Base-by-base conservation (phyloP, 1,140 invertebrate species). In the Watersipora subatra region DNA sequence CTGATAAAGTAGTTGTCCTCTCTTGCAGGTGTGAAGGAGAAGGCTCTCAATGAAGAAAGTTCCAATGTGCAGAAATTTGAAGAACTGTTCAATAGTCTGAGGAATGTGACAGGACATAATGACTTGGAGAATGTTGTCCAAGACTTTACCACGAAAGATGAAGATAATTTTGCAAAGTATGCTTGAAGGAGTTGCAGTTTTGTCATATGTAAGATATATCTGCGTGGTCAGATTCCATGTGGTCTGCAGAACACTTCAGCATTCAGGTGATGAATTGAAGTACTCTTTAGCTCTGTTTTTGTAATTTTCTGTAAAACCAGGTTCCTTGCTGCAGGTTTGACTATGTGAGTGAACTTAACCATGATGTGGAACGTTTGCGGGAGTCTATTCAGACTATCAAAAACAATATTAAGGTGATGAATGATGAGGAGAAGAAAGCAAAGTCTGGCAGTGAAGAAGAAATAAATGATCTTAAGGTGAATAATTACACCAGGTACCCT, bases 241-340 rank as follows among this genome's bases (percentile, higher is more conserved):
- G n/a, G n/a, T n/a, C n/a, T n/a, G n/a, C n/a, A n/a, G n/a, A n/a
- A n/a, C n/a, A n/a, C n/a, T n/a, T n/a, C n/a, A n/a, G n/a, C n/a
- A n/a, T n/a, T n/a, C n/a, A n/a, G n/a, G n/a, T n/a, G n/a, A n/a
- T n/a, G n/a, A n/a, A n/a, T n/a, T n/a, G n/a, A n/a, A n/a, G n/a
- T n/a, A n/a, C n/a, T n/a, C n/a, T n/a, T n/a, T n/a, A n/a, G n/a
- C n/a, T n/a, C n/a, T n/a, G n/a, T n/a, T n/a, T n/a, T n/a, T n/a
- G n/a, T n/a, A n/a, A n/a, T n/a, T n/a, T n/a, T n/a, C n/a, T n/a
- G n/a, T n/a, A n/a, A n/a, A n/a, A n/a, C n/a, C n/a, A n/a, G n/a
- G n/a, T n/a, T n/a, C n/a, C n/a, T n/a, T n/a, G n/a, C n/a, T 46
- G n/a, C 34, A 46, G 34, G 34, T 59, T 59, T 28, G 58, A 59